Conservation (phyloP, 2,113 vertebrate genomes). For the Rhinolophus sinicus region DNA sequence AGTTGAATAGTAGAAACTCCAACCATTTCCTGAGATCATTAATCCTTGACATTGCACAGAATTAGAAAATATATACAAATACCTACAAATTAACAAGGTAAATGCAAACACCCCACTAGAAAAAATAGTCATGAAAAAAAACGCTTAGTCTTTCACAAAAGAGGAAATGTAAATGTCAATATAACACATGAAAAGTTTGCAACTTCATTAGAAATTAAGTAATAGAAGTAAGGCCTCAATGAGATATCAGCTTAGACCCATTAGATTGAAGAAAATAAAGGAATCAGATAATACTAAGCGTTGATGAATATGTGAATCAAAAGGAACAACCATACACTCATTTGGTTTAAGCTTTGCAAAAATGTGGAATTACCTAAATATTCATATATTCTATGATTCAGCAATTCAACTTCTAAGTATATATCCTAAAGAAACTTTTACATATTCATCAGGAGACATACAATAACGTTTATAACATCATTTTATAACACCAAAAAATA, state of each 20-base stretch:
- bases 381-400: not conserved
- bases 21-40: not conserved
- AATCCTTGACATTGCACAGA: not conserved
- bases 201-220: not conserved
- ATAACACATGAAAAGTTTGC: not conserved
- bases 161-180: not conserved
- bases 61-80: not conserved
- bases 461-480: not conserved
- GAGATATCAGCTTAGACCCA: not conserved
- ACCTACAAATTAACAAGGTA: not conserved
- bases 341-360: not conserved
- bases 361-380: not conserved
- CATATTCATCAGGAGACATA: not conserved
- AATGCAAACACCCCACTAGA: not conserved
- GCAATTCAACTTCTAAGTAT: not conserved
- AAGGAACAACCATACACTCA: not conserved
- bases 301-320: not conserved
- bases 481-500: not conserved
- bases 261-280: not conserved
- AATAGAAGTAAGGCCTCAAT: not conserved
- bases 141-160: conserved; percentile 8
- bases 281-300: not conserved
- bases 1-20: not conserved
- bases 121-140: not conserved
- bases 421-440: not conserved